phyloP scores from a whole-genome alignment of 2,888 invertebrate species.

The Leucoptera coffeella region DNA sequence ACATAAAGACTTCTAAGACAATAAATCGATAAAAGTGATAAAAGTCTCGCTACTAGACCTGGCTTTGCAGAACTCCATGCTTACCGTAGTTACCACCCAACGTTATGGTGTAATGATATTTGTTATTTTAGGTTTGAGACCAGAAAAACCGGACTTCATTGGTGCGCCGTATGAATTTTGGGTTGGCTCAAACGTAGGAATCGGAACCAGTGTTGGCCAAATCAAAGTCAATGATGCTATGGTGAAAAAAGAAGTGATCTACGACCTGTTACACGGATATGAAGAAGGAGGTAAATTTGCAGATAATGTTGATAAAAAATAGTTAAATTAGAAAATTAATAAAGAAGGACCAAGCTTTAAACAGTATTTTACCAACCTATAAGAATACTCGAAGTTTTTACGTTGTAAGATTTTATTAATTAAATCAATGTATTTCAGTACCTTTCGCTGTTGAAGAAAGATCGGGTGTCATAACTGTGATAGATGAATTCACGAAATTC shows the following conservation, averaged over 20 bases:
- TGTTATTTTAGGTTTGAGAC: conserved; percentile 30
- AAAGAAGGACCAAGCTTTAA: no score
- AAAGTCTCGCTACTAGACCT: no score
- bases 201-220: conserved; percentile 83
- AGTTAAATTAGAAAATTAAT: no score
- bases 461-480: conserved; percentile 81
- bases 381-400: no score
- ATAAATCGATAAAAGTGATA: no score
- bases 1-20: no score
- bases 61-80: no score
- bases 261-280: conserved; percentile 78
- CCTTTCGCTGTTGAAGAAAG: conserved; percentile 87
- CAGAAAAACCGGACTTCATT: conserved; percentile 67
- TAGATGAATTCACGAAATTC: conserved; percentile 66
- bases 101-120: neutral
- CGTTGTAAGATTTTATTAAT: no score
- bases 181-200: conserved; percentile 80
- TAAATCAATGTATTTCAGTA: conserved; percentile 50
- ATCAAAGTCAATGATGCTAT: conserved; percentile 69
- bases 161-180: conserved; percentile 86
- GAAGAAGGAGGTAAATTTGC: conserved; percentile 66
- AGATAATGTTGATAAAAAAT: no score
- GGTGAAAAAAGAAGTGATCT: conserved; percentile 61
- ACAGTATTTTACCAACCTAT: no score
- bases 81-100: no score